phyloP scores from a whole-genome alignment of 2,113 vertebrate species.

The Paramormyrops kingsleyae region DNA sequence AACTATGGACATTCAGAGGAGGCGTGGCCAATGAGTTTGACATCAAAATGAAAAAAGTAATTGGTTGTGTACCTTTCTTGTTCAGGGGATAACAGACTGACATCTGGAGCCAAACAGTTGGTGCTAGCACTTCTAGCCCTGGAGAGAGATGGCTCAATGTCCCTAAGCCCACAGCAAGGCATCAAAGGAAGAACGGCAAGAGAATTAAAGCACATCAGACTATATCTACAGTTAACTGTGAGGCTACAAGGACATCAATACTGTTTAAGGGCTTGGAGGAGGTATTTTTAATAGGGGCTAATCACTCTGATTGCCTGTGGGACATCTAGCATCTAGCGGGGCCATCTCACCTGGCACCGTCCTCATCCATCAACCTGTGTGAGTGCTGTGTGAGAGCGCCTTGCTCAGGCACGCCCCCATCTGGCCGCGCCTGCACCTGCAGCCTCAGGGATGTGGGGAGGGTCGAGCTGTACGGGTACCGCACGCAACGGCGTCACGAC shows the following conservation, averaged over 20 bases:
- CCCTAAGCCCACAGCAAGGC: slow-evolving; percentile 90
- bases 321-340: neutral
- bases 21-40: neutral
- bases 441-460: slow-evolving; percentile 72
- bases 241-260: slow-evolving; percentile 26
- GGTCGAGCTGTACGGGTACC: slow-evolving; percentile 56
- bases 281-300: neutral
- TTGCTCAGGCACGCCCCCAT: slow-evolving; percentile 33
- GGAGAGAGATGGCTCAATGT: slow-evolving; percentile 95
- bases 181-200: slow-evolving; percentile 48
- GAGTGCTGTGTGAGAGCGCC: slow-evolving; percentile 47
- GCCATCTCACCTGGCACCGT: slow-evolving; percentile 63
- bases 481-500: neutral
- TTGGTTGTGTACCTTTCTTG: slow-evolving; percentile 86
- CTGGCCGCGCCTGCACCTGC: slow-evolving; percentile 58
- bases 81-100: slow-evolving; percentile 95
- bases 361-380: slow-evolving; percentile 59
- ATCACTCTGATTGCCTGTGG: slow-evolving; percentile 7
- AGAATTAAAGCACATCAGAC: slow-evolving; percentile 75
- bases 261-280: neutral
- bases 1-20: neutral
- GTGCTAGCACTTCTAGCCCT: slow-evolving; percentile 98
- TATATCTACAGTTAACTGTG: slow-evolving; percentile 66
- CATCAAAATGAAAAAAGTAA: slow-evolving; percentile 55
- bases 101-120: slow-evolving; percentile 98